Percentiles rank a stretch among this genome's conserved stretches.
Evolutionary conservation across 2,888 invertebrate species (phyloP).

Genomic region (Cactoblastis cactorum): DNA sequence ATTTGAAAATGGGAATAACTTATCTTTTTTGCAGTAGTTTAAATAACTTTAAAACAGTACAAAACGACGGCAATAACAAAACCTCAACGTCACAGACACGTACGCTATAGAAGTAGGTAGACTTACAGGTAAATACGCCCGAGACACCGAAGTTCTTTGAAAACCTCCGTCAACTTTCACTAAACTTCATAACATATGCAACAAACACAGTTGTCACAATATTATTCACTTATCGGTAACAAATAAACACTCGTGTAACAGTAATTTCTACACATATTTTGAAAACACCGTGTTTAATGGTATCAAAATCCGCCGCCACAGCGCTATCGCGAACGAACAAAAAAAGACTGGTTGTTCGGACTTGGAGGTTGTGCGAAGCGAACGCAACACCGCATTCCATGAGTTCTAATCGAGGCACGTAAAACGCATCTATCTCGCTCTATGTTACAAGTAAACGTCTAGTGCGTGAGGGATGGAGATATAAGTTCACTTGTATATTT

Average conservation of each 20-base stretch:
- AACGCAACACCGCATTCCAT: constrained; percentile 72
- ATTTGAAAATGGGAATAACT: too few species aligned
- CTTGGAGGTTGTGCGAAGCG: constrained; percentile 63
- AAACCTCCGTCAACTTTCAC: constrained; percentile 65
- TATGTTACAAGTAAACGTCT: constrained; percentile 16
- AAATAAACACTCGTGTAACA: constrained; percentile 55
- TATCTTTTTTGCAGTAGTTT: too few species aligned
- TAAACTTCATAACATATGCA: constrained; percentile 72
- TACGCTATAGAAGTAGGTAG: constrained; percentile 48
- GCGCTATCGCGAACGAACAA: constrained; percentile 54
- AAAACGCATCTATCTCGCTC: constrained; percentile 53
- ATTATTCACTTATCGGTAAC: constrained; percentile 57
- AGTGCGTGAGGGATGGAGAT: constrained; percentile 32
- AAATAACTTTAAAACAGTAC: neutral
- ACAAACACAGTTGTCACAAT: constrained; percentile 56
- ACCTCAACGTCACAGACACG: constrained; percentile 69
- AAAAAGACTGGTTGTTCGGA: constrained; percentile 61
- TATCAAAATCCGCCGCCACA: constrained; percentile 42
- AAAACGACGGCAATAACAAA: constrained; percentile 30
- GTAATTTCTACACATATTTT: constrained; percentile 70
- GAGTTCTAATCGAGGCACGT: constrained; percentile 53
- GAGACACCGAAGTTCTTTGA: constrained; percentile 59
- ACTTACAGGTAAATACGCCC: constrained; percentile 68
- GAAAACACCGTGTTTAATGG: constrained; percentile 43
- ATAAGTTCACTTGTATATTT: constrained; percentile 32